These are phyloP conservation scores for Hirtodrosophila confusa DNA, from an alignment of 2,888 invertebrate genomes.

Conservation along the genomic window DNA sequence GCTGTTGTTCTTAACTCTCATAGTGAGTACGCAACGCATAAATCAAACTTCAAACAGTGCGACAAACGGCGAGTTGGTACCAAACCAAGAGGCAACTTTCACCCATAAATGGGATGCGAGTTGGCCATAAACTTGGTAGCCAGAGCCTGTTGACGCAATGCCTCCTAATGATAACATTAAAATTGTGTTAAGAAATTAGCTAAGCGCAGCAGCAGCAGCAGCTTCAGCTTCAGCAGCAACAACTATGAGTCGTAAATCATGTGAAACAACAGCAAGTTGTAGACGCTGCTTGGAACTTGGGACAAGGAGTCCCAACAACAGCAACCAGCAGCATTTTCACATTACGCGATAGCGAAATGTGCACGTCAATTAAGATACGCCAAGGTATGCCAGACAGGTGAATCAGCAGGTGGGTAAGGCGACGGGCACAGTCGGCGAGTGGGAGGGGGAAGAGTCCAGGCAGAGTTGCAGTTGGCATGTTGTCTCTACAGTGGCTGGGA, in stretches of 20 bases:
- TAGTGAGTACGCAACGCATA: conserved; percentile 34
- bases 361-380: conserved; percentile 80
- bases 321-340: conserved; percentile 66
- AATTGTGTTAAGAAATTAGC: conserved; percentile 79
- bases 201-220: conserved; percentile 41
- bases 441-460: neutral
- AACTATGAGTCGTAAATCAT: conserved; percentile 70
- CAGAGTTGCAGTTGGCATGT: conserved; percentile 13
- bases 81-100: conserved; percentile 56
- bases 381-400: conserved; percentile 75
- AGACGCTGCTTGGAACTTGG: conserved; percentile 41
- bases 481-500: conserved; percentile 57
- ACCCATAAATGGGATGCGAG: conserved; percentile 70
- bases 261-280: conserved; percentile 52
- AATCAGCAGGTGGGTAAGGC: conserved; percentile 56
- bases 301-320: conserved; percentile 23
- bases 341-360: conserved; percentile 80
- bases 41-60: conserved; percentile 71
- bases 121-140: conserved; percentile 52
- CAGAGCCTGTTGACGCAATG: conserved; percentile 60
- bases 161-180: conserved; percentile 76
- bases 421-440: neutral
- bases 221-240: conserved; percentile 19
- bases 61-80: conserved; percentile 28
- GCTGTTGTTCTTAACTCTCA: conserved; percentile 42